A percentile compares a stretch with the other conserved stretches of the same genome.
Evolutionary conservation across 1,140 invertebrate genomes (phyloP).

Genomic region (Cotesia typhae): DNA sequence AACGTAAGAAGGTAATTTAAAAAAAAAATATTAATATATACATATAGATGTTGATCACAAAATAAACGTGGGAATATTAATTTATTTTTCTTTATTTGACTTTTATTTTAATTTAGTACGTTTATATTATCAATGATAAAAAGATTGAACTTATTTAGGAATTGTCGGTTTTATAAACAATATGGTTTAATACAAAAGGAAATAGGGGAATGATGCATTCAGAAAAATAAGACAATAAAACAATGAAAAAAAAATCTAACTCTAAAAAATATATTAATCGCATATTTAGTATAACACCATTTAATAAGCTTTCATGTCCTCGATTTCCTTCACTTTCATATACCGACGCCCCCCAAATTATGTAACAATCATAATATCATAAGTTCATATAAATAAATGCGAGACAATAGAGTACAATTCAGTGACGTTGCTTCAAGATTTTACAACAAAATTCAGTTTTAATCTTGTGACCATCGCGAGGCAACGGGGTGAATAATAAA

Average conservation of each 20-base stretch:
- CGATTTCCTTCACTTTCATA: not conserved
- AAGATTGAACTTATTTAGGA: conserved; percentile 20
- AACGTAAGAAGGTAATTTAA: too few species aligned
- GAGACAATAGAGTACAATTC: conserved; percentile 6
- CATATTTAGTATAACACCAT: not conserved
- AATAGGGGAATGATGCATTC: conserved; percentile 18
- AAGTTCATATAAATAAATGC: conserved; percentile 9
- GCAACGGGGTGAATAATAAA: conserved; percentile 50
- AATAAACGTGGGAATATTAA: too few species aligned
- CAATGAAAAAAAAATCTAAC: not conserved
- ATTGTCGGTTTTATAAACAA: conserved; percentile 8
- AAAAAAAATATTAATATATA: too few species aligned
- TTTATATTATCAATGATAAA: conserved; percentile 13
- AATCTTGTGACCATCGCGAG: conserved; percentile 40
- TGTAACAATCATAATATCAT: conserved; percentile 18
- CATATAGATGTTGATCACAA: too few species aligned
- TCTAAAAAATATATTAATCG: not conserved
- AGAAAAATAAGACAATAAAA: not conserved
- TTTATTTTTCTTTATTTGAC: too few species aligned
- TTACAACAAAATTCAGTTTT: conserved; percentile 35
- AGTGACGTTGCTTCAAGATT: conserved; percentile 41
- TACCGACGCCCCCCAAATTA: conserved; percentile 10
- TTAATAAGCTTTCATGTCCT: not conserved
- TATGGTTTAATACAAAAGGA: conserved; percentile 13
- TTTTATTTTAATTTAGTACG: too few species aligned